Evolutionary conservation across 2,888 invertebrate species (phyloP), one percentile per base, ranked within the genome.

Genomic region (Drosophila meridiana): DNA sequence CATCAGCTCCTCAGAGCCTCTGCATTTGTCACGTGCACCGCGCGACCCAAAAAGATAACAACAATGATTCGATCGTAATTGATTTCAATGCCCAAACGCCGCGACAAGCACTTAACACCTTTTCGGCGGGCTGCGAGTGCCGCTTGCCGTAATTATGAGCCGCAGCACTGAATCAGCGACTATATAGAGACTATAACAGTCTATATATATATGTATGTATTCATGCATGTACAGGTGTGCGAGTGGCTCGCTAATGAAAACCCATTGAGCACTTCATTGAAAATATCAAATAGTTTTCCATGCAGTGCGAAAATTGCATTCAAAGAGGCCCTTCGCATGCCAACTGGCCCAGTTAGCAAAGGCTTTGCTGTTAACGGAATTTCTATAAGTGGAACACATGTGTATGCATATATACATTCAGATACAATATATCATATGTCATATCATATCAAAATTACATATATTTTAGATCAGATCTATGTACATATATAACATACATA

Each of bases 61-160:
- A 62, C 78, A 74, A 78, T 62, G 78, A 74, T 82, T 80, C 78
- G 78, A 81, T 71, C 82, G 82, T 80, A 80, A 80, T 80, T 80
- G 82, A 80, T 80, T 81, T 80, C 66, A 76, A 65, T 76, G 71
- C 40, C 28, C 20, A 57, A 57, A 30, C 48, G 11, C n/a, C 38
- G 55, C 30, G 53, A 26, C 34, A 58, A 67, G 58, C 75, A 65
- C 47, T 74, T 79, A 70, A 70, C 80, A 79, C 77, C 77, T 75
- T 70, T 66, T 38, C 53, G 38, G 26, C 55, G 11, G 53, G 13
- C 57, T 40, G 76, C 65, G 28, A 64, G 32, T 63, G 48, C 50
- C 79, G 65, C 69, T 65, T 74, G 64, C 69, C 58, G 50, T 78
- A 60, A 74, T 40, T 69, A 62, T 68, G 43, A 59, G 28, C 56